These are phyloP conservation scores for Odocoileus virginianus DNA, from an alignment of 2,113 vertebrate genomes.

Conservation along the genomic window DNA sequence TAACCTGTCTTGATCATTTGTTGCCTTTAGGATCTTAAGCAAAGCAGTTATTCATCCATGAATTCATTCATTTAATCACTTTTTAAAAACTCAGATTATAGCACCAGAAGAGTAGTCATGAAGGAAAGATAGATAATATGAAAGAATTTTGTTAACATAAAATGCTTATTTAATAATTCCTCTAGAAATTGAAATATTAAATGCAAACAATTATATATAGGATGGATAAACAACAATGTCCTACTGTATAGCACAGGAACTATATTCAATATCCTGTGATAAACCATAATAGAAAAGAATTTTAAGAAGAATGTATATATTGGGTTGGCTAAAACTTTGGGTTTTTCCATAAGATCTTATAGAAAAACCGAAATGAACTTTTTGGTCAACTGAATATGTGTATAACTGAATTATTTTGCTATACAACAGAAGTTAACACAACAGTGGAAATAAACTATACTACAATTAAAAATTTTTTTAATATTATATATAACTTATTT, in stretches of 20 bases:
- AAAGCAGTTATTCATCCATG: neutral
- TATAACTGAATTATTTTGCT: neutral
- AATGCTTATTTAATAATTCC: slow-evolving; percentile 4
- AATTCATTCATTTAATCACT: neutral
- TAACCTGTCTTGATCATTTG: neutral
- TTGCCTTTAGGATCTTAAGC: slow-evolving; percentile 2
- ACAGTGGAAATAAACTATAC: neutral
- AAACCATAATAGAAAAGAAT: neutral
- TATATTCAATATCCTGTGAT: neutral
- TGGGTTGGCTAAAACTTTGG: neutral
- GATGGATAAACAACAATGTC: neutral
- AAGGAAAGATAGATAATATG: slow-evolving; percentile 11
- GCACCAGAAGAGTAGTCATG: neutral
- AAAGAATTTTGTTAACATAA: neutral
- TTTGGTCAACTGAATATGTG: neutral
- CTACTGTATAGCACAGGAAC: neutral
- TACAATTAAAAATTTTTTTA: neutral
- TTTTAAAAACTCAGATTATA: neutral
- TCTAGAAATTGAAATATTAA: slow-evolving; percentile 30
- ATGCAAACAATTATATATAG: neutral
- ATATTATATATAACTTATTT: neutral
- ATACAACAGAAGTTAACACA: neutral
- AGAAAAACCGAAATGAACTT: neutral
- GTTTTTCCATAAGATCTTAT: neutral
- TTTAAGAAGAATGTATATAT: neutral